A percentile compares a stretch with the other conserved stretches of the same genome.
phyloP scores from a whole-genome alignment of 2,113 vertebrate genomes.

The Telmatochromis sp. region DNA sequence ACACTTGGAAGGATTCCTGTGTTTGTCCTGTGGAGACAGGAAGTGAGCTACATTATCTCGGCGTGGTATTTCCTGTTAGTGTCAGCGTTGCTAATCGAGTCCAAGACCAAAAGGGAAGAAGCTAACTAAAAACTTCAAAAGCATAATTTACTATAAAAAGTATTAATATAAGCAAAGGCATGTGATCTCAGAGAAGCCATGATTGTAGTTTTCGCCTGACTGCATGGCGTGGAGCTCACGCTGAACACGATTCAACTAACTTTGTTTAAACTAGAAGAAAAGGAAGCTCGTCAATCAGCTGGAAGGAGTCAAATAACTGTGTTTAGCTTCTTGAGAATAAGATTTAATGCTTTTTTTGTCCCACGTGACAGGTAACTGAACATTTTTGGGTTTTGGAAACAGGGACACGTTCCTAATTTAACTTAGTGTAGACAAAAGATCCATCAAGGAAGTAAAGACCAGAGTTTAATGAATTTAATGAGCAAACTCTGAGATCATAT shows the following conservation, averaged over 20 bases:
- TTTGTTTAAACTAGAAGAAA: background rate
- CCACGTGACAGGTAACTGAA: background rate
- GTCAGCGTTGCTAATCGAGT: background rate
- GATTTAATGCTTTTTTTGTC: background rate
- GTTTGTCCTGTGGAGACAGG: conserved; percentile 22
- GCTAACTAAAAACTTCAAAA: background rate
- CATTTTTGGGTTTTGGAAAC: fast-evolving
- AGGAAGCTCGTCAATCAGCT: background rate
- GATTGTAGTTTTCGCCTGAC: background rate
- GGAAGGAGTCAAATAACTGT: background rate
- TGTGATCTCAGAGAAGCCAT: background rate
- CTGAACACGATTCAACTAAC: background rate
- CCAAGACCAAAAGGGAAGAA: background rate
- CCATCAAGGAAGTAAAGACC: background rate
- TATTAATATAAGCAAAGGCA: background rate
- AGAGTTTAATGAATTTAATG: background rate
- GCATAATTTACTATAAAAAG: background rate
- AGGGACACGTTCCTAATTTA: background rate
- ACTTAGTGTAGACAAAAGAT: fast-evolving
- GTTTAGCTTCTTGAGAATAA: background rate
- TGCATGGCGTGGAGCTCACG: background rate
- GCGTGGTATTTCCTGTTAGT: conserved; percentile 49
- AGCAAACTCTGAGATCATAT: fast-evolving
- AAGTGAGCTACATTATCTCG: conserved; percentile 18
- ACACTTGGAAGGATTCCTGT: background rate